Conservation (phyloP, 35 echinoderm and acorn worm species). For the Anneissia japonica region DNA sequence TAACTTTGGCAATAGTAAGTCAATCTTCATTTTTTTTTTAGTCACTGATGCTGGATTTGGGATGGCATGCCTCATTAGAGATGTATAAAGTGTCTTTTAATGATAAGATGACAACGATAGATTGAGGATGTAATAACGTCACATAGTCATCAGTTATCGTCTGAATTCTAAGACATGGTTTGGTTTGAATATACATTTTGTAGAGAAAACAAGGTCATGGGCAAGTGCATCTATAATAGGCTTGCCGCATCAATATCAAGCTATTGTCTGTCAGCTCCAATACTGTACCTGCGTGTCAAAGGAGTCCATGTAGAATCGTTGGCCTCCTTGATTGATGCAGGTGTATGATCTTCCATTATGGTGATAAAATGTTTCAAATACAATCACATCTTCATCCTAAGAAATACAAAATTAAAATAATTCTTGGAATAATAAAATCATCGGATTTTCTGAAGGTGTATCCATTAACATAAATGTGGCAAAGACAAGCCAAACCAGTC, state of each 20-base stretch:
- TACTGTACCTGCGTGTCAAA: constrained; percentile 80
- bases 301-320: constrained; percentile 68
- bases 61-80: too few relatives aligned
- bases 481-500: background rate
- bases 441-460: background rate
- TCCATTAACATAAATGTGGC: background rate
- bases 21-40: too few relatives aligned
- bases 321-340: constrained; percentile 67
- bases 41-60: too few relatives aligned
- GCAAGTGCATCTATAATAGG: background rate
- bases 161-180: too few relatives aligned
- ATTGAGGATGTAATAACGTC: too few relatives aligned
- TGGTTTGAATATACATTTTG: background rate
- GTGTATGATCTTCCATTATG: constrained; percentile 64
- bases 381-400: constrained; percentile 80
- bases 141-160: too few relatives aligned
- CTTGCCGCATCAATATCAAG: background rate
- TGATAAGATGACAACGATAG: too few relatives aligned
- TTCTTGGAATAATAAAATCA: background rate
- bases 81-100: too few relatives aligned
- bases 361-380: constrained; percentile 88
- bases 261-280: background rate
- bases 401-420: constrained; percentile 19
- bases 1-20: too few relatives aligned
- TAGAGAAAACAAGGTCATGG: background rate